Evolutionary conservation across 92 coral and sea anemone genomes (phyloP).

Genomic region (Metridium senile): DNA sequence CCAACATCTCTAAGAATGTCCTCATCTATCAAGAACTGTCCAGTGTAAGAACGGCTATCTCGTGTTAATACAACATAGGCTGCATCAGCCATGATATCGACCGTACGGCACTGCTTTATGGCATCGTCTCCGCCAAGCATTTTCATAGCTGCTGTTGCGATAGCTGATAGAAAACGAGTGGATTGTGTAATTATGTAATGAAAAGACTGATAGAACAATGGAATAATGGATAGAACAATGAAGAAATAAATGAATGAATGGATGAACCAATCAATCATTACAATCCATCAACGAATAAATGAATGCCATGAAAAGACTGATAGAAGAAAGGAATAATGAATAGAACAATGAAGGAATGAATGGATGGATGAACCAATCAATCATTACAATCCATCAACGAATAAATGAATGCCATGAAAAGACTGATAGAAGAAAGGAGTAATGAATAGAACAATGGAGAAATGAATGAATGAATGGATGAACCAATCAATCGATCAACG

Average conservation of each 20-base stretch:
- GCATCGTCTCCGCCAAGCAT: conserved; percentile 86
- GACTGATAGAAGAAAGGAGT: too few relatives aligned
- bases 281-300: too few relatives aligned
- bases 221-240: too few relatives aligned
- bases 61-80: conserved; percentile 89
- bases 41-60: conserved; percentile 92
- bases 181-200: too few relatives aligned
- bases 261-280: too few relatives aligned
- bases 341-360: too few relatives aligned
- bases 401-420: background rate
- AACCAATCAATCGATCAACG: background rate
- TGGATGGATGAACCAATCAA: too few relatives aligned
- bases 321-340: too few relatives aligned
- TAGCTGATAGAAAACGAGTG: conserved; percentile 43
- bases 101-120: conserved; percentile 77
- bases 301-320: too few relatives aligned
- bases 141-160: conserved; percentile 92
- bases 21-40: conserved; percentile 93
- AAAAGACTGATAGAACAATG: too few relatives aligned
- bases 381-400: background rate
- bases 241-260: too few relatives aligned
- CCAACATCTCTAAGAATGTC: conserved; percentile 88
- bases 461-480: background rate
- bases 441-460: too few relatives aligned
- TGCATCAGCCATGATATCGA: conserved; percentile 94